A percentile compares a stretch with the other conserved stretches of the same genome.
Evolutionary conservation across 1,140 invertebrate genomes (phyloP).

Genomic region (Bombus soroeensis): DNA sequence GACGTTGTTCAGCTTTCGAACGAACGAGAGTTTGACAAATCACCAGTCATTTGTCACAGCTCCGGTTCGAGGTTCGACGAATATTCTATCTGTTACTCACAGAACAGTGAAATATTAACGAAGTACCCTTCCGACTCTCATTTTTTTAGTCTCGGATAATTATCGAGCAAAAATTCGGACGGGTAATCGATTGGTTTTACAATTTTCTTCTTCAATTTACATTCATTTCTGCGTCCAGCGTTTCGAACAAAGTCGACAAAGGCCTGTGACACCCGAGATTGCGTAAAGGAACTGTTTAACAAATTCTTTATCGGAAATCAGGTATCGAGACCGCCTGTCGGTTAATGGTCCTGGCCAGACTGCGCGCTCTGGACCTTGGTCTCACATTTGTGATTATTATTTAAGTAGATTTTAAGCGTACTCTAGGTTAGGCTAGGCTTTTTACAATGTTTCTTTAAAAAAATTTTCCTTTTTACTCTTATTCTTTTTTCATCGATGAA

Average conservation of each 20-base stretch:
- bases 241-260: slow-evolving; percentile 20
- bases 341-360: slow-evolving; percentile 62
- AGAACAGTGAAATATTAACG: not conserved
- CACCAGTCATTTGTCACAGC: not conserved
- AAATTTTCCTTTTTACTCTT: not conserved
- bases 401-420: slow-evolving; percentile 70
- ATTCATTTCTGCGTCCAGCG: slow-evolving; percentile 13
- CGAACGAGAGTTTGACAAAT: not conserved
- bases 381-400: slow-evolving; percentile 82
- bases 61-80: not conserved
- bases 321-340: slow-evolving; percentile 66
- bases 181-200: not conserved
- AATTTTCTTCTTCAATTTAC: not conserved
- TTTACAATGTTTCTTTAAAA: slow-evolving; percentile 43
- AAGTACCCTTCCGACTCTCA: not conserved
- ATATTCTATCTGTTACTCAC: not conserved
- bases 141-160: not conserved
- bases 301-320: slow-evolving; percentile 56
- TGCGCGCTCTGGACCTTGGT: slow-evolving; percentile 76
- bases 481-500: not conserved
- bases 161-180: not conserved
- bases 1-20: slow-evolving; percentile 1
- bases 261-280: slow-evolving; percentile 31
- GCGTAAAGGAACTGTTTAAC: slow-evolving; percentile 17
- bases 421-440: slow-evolving; percentile 53